Percentiles rank a stretch among this genome's conserved stretches.
Conservation (phyloP, 2,113 vertebrate species). For the Harpagus bidentatus region DNA sequence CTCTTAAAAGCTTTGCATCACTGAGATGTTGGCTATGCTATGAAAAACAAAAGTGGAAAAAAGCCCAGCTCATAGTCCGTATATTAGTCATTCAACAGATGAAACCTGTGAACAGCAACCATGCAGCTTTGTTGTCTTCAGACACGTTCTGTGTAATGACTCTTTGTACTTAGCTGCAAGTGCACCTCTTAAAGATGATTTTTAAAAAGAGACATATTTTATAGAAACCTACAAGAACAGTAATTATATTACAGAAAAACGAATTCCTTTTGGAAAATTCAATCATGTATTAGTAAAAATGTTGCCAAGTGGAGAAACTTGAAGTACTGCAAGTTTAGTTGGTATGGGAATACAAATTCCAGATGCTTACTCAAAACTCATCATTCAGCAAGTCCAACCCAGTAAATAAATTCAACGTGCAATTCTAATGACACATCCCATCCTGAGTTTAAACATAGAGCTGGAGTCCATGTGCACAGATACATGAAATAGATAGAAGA, state of each 20-base stretch:
- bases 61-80: background rate
- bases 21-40: background rate
- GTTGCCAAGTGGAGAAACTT: background rate
- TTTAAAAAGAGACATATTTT: background rate
- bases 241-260: background rate
- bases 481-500: fast-evolving
- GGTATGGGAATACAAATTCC: background rate
- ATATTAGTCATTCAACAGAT: background rate
- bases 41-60: background rate
- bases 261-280: background rate
- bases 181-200: background rate
- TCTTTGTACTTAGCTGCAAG: background rate
- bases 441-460: background rate
- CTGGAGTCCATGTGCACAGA: background rate
- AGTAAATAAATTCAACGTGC: background rate
- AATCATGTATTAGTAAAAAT: background rate
- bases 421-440: background rate
- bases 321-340: background rate
- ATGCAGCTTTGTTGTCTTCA: background rate
- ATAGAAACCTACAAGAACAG: background rate
- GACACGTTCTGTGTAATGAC: background rate
- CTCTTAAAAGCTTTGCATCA: background rate
- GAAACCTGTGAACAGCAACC: background rate
- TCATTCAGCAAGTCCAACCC: background rate
- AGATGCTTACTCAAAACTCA: background rate